These are phyloP conservation scores for Macrosoma leucophasiata DNA, from an alignment of 2,888 invertebrate species.

Conservation along the genomic window DNA sequence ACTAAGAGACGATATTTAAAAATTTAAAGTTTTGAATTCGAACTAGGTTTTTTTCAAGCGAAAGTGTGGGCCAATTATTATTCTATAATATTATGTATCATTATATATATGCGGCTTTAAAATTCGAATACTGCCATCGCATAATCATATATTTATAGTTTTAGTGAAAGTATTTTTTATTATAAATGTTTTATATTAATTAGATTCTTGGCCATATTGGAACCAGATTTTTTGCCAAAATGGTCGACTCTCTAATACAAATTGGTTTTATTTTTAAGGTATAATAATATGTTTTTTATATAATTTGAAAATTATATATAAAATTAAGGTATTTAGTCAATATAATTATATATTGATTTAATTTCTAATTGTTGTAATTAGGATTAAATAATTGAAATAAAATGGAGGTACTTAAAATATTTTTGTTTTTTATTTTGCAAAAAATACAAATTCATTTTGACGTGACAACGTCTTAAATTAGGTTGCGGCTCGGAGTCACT, in stretches of 20 bases:
- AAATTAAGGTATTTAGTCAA: slow-evolving; percentile 52
- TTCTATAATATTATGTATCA: too few relatives aligned
- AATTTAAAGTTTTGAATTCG: too few relatives aligned
- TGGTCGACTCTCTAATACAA: slow-evolving; percentile 65
- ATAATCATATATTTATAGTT: slow-evolving; percentile 28
- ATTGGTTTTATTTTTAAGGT: slow-evolving; percentile 43
- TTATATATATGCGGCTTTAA: slow-evolving; percentile 1
- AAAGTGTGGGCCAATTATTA: too few relatives aligned
- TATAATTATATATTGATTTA: slow-evolving; percentile 47
- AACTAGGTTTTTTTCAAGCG: too few relatives aligned
- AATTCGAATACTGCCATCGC: slow-evolving; percentile 1
- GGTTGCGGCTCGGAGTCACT: too few relatives aligned
- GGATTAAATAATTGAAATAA: slow-evolving; percentile 56
- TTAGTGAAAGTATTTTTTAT: slow-evolving; percentile 33
- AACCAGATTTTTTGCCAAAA: slow-evolving; percentile 32
- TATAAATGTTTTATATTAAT: slow-evolving; percentile 36
- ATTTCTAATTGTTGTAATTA: slow-evolving; percentile 48
- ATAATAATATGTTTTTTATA: slow-evolving; percentile 31
- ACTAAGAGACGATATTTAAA: too few relatives aligned
- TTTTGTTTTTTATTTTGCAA: slow-evolving; percentile 21
- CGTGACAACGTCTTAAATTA: too few relatives aligned
- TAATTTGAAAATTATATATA: slow-evolving; percentile 31
- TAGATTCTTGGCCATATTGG: slow-evolving; percentile 67
- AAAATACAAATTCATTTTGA: too few relatives aligned
- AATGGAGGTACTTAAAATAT: slow-evolving; percentile 51